These are phyloP conservation scores for Lytechinus variegatus DNA, from an alignment of 35 echinoderm and acorn worm species.

Conservation along the genomic window DNA sequence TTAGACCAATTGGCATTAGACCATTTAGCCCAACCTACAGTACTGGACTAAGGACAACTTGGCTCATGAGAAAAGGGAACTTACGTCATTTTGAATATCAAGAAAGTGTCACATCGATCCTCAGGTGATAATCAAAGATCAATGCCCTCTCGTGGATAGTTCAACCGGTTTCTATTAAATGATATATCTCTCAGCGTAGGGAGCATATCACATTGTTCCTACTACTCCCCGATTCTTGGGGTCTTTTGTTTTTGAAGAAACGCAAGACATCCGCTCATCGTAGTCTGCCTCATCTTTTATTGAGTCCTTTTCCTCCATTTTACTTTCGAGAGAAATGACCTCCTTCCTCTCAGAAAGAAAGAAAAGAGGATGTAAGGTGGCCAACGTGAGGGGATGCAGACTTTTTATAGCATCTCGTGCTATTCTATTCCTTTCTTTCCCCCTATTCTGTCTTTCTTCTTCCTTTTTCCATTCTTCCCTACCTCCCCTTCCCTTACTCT, in stretches of 20 bases:
- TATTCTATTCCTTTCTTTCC: neutral
- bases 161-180: neutral
- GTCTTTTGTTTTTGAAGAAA: neutral
- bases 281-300: neutral
- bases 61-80: too few relatives aligned
- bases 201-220: neutral
- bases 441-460: neutral
- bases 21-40: too few relatives aligned
- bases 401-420: neutral
- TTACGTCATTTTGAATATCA: too few relatives aligned
- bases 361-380: neutral
- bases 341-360: neutral
- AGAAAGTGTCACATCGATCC: too few relatives aligned
- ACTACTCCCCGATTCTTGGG: neutral
- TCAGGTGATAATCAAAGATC: neutral
- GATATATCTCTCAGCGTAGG: neutral
- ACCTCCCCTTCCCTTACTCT: neutral
- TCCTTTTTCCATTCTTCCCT: too few relatives aligned
- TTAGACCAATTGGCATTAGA: too few relatives aligned
- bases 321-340: constrained; percentile 41
- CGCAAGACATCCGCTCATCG: neutral
- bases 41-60: too few relatives aligned
- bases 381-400: neutral
- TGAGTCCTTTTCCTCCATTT: constrained; percentile 6
- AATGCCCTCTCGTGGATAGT: neutral